phyloP scores from a whole-genome alignment of 37 sponge, comb jelly and placozoan genomes.

The Oopsacas minuta region DNA sequence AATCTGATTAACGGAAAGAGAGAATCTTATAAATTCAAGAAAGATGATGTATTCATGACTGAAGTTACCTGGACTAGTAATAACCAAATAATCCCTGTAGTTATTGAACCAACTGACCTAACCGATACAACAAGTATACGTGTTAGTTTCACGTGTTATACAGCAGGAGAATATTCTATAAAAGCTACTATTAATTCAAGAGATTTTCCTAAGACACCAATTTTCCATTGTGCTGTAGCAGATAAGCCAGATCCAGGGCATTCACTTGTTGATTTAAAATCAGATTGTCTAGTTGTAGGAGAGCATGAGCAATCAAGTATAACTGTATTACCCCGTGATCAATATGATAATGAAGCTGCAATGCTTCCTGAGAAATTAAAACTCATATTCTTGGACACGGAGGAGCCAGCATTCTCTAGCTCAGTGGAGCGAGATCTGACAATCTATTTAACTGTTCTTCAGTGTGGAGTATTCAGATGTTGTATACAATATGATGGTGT shows the following conservation, averaged over 20 bases:
- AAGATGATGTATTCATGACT: not conserved
- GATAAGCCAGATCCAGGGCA: not conserved
- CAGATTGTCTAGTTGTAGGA: not conserved
- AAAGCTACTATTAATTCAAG: not conserved
- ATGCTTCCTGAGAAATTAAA: not conserved
- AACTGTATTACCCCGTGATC: not conserved
- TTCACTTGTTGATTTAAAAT: not conserved
- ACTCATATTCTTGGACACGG: not conserved
- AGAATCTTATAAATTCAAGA: not conserved
- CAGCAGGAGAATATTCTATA: not conserved
- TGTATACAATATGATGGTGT: not conserved
- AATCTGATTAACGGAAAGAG: not conserved
- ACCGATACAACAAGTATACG: not conserved
- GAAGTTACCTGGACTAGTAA: not conserved
- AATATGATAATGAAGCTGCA: not conserved
- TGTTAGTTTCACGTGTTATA: slow-evolving; percentile 1
- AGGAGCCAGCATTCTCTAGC: not conserved
- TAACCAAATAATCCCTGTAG: not conserved
- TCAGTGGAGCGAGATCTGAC: slow-evolving; percentile 3
- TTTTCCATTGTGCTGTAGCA: not conserved
- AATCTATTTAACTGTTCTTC: not conserved
- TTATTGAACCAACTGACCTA: not conserved
- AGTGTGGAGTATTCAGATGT: not conserved
- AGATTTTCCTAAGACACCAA: not conserved
- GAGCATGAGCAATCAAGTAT: not conserved